Conservation (phyloP, 1,140 invertebrate genomes). For the Panulirus ornatus region DNA sequence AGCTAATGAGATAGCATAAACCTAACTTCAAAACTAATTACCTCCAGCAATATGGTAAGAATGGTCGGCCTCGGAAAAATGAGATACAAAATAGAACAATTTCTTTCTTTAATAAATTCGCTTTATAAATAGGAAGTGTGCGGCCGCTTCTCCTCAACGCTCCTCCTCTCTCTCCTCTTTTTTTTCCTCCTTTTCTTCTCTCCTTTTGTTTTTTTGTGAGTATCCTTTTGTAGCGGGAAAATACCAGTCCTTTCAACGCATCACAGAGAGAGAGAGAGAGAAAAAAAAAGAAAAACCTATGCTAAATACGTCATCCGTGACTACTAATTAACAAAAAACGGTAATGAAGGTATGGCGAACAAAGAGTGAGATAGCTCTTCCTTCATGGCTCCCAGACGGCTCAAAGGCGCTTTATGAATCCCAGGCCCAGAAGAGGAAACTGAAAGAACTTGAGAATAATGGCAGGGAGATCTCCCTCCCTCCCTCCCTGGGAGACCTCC, state of each 20-base stretch:
- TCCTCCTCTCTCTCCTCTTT: neutral
- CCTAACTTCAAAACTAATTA: too few species aligned
- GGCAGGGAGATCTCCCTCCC: neutral
- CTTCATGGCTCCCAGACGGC: neutral
- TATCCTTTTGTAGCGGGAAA: neutral
- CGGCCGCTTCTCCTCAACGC: too few species aligned
- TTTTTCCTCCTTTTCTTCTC: neutral
- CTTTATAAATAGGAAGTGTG: too few species aligned
- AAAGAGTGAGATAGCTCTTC: neutral
- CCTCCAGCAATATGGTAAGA: too few species aligned
- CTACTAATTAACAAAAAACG: conserved; percentile 12
- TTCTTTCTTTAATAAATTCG: too few species aligned
- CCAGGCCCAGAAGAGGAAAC: neutral
- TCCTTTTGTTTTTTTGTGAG: neutral
- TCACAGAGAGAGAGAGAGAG: too few species aligned
- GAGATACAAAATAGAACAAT: too few species aligned
- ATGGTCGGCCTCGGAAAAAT: too few species aligned
- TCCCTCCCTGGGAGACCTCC: neutral
- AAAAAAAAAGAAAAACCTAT: too few species aligned
- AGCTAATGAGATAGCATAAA: too few species aligned
- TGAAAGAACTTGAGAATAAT: neutral
- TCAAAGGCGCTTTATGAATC: neutral
- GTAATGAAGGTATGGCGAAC: neutral
- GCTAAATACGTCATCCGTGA: neutral
- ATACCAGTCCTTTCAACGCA: neutral